phyloP scores from a whole-genome alignment of 2,113 vertebrate genomes.

The Chelonoidis abingdonii region DNA sequence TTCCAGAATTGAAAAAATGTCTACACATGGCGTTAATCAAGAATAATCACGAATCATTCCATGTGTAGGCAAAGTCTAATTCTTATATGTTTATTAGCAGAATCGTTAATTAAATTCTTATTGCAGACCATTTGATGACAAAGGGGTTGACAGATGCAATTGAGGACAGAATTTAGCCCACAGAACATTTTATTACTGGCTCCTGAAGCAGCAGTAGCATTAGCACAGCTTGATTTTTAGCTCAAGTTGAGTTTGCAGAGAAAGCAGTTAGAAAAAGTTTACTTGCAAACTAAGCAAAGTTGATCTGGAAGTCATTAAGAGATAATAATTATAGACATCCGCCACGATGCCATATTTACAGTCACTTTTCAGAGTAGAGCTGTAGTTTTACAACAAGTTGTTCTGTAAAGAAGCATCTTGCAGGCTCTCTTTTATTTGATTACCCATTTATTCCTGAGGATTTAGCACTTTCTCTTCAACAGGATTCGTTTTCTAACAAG shows the following conservation, averaged over 20 bases:
- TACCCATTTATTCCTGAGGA: conserved; percentile 15
- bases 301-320: conserved; percentile 75
- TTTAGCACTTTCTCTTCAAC: conserved; percentile 29
- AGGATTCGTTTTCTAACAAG: neutral
- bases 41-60: neutral
- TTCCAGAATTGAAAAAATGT: neutral
- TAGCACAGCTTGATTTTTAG: conserved; percentile 63
- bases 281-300: conserved; percentile 53
- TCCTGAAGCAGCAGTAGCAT: conserved; percentile 52
- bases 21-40: neutral
- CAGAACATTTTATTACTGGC: conserved; percentile 56
- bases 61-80: conserved; percentile 9
- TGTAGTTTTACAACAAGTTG: conserved; percentile 54
- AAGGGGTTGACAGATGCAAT: neutral
- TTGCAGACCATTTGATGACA: conserved; percentile 1
- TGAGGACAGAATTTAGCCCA: conserved; percentile 1
- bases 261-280: conserved; percentile 48
- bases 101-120: conserved; percentile 1
- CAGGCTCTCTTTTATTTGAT: conserved; percentile 1
- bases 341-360: conserved; percentile 61
- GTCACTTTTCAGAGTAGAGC: conserved; percentile 59
- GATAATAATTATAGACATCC: conserved; percentile 75
- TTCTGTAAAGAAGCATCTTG: conserved; percentile 44
- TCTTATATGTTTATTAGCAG: conserved; percentile 33
- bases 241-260: conserved; percentile 46